phyloP scores from a whole-genome alignment of 1,140 invertebrate species.

The Apolygus lucorum region DNA sequence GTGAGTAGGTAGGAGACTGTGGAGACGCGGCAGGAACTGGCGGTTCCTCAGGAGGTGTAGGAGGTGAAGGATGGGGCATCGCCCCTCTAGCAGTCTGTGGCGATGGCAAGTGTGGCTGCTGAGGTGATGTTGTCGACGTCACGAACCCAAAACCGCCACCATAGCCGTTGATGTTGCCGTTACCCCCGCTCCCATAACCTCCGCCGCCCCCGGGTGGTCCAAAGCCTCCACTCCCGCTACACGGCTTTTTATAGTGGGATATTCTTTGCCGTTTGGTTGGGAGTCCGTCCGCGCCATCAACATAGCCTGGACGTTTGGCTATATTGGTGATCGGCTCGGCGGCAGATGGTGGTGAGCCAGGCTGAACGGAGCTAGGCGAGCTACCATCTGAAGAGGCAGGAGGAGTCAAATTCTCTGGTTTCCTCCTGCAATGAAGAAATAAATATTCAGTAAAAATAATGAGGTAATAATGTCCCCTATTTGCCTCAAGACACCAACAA shows the following conservation, averaged over 20 bases:
- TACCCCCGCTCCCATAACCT: neutral
- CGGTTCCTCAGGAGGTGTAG: conserved; percentile 27
- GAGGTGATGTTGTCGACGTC: conserved; percentile 1
- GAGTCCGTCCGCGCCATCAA: conserved; percentile 50
- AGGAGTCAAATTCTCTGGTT: conserved; percentile 79
- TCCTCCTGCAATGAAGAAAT: conserved; percentile 57
- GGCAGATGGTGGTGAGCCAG: conserved; percentile 51
- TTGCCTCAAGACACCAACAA: too few relatives aligned
- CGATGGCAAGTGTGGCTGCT: neutral
- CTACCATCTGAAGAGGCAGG: conserved; percentile 72
- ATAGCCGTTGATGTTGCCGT: neutral
- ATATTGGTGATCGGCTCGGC: conserved; percentile 30
- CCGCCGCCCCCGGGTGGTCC: conserved; percentile 30
- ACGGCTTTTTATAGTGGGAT: conserved; percentile 60
- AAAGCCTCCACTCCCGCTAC: conserved; percentile 2
- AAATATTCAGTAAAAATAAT: too few relatives aligned
- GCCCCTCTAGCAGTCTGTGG: conserved; percentile 12
- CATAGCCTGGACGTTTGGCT: conserved; percentile 48
- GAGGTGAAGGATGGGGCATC: conserved; percentile 23
- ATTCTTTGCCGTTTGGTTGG: conserved; percentile 70
- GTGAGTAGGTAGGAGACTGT: conserved; percentile 15
- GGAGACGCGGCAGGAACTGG: conserved; percentile 11
- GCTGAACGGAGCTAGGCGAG: conserved; percentile 58
- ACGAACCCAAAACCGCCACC: conserved; percentile 9
- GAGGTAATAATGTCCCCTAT: too few relatives aligned